Base-by-base conservation (phyloP, 1,140 invertebrate genomes). In the Tribolium madens region DNA sequence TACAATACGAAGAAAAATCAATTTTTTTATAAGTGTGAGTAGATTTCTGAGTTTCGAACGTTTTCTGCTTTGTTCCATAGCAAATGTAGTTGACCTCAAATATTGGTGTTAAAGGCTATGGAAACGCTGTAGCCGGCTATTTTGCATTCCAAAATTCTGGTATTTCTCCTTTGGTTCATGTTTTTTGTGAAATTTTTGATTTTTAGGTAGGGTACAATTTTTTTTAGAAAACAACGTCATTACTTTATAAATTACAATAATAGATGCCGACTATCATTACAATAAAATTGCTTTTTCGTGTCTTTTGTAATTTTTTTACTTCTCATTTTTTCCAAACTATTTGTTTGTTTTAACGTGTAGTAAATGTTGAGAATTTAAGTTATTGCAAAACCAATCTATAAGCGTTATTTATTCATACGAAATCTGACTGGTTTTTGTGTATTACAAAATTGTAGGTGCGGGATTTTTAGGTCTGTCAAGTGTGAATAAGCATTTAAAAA, bases 251-350 rank as follows among this genome's bases (percentile, higher is more conserved):
- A 26, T 26, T 26, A n/a, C n/a, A n/a, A n/a, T n/a, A n/a, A n/a
- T n/a, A 26, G 21, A 26, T 26, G 6, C 21, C 21, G 21, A 26
- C 21, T 26, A 26, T 26, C 21, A 50, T 50, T 50, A 50, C 36
- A 50, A 50, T 21, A n/a, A 57, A 57, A 57, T 57, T 57, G 52
- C 18, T 18, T 12, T 21, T 57, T 57, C 52, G 52, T 57, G 52
- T 57, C 2, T 57, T 12, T n/a, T n/a, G 10, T 26, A 57, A 57
- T 57, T 57, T 57, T 57, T 2, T 57, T 7, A 18, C 3, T 15
- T 52, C 1, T 47, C 10, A 9, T 12, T 47, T 47, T 3, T 9
- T n/a, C 46, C 9, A 9, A 47, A 3, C 13, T 47, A 26, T 26
- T 26, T 26, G 21, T 26, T 26, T 26, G 3, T 26, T 26, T 26